Conservation (phyloP, 2,888 invertebrate species). For the Ectobius pallidus region DNA sequence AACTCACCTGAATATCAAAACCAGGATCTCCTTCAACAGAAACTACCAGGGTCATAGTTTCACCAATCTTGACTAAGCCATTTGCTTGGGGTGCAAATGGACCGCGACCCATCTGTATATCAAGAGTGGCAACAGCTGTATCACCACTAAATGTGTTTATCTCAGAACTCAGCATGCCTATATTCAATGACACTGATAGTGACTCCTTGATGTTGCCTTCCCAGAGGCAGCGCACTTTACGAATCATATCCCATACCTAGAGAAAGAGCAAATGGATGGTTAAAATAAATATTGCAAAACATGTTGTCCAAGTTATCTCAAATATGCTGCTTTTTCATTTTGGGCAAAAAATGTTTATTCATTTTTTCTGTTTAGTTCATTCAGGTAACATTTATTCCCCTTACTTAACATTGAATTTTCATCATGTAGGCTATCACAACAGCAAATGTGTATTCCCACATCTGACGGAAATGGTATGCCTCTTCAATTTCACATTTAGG, state of each 20-base stretch:
- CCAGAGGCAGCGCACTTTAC: conserved; percentile 80
- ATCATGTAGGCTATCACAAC: no score
- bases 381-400: no score
- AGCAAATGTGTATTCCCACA: no score
- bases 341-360: no score
- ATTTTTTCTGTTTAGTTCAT: no score
- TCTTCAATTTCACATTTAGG: no score
- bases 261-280: no score
- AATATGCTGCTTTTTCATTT: no score
- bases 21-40: conserved; percentile 79
- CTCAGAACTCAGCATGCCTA: conserved; percentile 80
- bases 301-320: no score
- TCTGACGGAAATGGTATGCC: no score
- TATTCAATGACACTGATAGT: conserved; percentile 73
- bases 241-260: conserved; percentile 78
- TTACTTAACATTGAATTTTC: no score
- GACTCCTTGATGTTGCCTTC: conserved; percentile 80
- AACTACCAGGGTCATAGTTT: conserved; percentile 80
- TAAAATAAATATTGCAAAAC: no score
- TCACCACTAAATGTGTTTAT: conserved; percentile 86
- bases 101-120: conserved; percentile 77
- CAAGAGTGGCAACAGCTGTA: conserved; percentile 77
- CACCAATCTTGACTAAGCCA: conserved; percentile 81
- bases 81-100: conserved; percentile 78
- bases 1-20: conserved; percentile 67